phyloP scores from a whole-genome alignment of 2,888 invertebrate genomes.

The Cybosia mesomella region DNA sequence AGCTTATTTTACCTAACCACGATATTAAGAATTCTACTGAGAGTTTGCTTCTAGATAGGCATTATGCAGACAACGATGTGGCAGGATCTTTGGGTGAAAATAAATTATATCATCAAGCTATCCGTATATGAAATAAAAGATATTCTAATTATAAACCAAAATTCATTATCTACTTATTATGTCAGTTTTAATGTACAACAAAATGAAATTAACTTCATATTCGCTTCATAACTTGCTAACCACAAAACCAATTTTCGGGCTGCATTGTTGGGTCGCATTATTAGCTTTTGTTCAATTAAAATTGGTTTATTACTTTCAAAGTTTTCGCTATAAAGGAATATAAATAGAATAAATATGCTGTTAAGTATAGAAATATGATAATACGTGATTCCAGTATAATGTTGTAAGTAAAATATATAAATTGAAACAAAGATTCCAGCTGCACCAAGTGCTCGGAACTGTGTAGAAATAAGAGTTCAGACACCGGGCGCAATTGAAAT shows the following conservation, averaged over 20 bases:
- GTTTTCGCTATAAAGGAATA: slow-evolving; percentile 12
- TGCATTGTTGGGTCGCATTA: slow-evolving; percentile 38
- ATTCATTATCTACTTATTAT: neutral
- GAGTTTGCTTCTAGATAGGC: neutral
- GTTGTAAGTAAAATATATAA: too few species aligned
- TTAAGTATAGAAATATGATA: neutral
- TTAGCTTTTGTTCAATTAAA: slow-evolving; percentile 37
- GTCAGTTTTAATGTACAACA: slow-evolving; percentile 7
- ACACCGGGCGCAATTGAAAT: neutral
- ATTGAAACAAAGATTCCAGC: too few species aligned
- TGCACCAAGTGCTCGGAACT: too few species aligned
- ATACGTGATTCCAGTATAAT: too few species aligned
- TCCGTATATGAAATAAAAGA: neutral
- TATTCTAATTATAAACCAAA: neutral
- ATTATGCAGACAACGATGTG: too few species aligned
- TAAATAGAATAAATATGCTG: neutral
- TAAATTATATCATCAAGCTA: too few species aligned
- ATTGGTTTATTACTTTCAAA: slow-evolving; percentile 28
- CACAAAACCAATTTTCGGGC: slow-evolving; percentile 31
- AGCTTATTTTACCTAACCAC: neutral
- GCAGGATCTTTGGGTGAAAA: too few species aligned
- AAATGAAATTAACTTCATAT: slow-evolving; percentile 25
- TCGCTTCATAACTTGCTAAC: slow-evolving; percentile 22
- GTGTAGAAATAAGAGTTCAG: neutral
- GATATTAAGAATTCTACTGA: neutral